These are phyloP conservation scores for Zygaena filipendulae DNA, from an alignment of 2,888 invertebrate genomes.

Conservation along the genomic window DNA sequence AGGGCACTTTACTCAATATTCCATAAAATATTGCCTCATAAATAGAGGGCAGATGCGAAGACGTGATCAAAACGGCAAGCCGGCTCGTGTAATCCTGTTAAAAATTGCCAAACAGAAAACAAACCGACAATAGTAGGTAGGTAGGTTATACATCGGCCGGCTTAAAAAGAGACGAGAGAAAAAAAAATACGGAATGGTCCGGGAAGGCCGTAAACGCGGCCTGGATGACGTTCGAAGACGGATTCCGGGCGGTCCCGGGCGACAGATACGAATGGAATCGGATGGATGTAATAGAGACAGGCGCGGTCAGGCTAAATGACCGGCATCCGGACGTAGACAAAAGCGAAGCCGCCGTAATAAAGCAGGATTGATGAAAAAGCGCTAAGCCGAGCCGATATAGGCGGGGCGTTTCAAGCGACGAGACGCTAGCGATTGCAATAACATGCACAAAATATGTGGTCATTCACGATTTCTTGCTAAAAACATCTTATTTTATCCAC, in stretches of 20 bases:
- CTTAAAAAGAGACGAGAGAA: constrained; percentile 41
- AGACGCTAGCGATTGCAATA: constrained; percentile 19
- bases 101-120: constrained; percentile 66
- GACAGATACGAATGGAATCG: constrained; percentile 65
- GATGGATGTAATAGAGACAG: constrained; percentile 56
- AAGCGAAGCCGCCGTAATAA: constrained; percentile 66
- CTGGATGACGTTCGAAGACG: constrained; percentile 51
- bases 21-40: constrained; percentile 65
- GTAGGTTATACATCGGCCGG: constrained; percentile 56
- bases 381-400: constrained; percentile 71
- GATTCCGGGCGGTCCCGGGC: constrained; percentile 41
- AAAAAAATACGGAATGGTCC: constrained; percentile 34
- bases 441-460: too few relatives aligned
- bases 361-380: constrained; percentile 71
- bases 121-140: constrained; percentile 48
- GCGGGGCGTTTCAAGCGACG: constrained; percentile 20
- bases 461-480: too few relatives aligned
- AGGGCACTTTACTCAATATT: constrained; percentile 66
- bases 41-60: constrained; percentile 54
- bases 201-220: constrained; percentile 34
- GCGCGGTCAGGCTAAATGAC: constrained; percentile 62
- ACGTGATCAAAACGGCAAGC: constrained; percentile 56
- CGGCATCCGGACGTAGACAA: constrained; percentile 61
- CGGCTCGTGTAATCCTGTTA: constrained; percentile 55
- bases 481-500: too few relatives aligned